Evolutionary conservation across 2,888 invertebrate species (phyloP).

Genomic region (Drosophila quinaria): DNA sequence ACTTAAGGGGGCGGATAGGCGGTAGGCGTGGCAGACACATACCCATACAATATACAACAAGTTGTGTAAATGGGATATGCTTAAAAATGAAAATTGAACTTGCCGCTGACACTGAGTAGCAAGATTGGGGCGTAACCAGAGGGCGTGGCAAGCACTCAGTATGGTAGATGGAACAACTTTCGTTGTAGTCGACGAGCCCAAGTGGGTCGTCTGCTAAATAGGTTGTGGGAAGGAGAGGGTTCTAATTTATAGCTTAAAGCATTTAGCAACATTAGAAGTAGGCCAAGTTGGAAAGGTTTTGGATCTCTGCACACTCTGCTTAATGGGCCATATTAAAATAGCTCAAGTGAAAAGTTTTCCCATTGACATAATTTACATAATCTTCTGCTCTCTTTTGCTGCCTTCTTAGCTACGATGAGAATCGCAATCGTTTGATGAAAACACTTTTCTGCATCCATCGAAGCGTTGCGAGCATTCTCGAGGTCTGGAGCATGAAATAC

Average conservation of each 20-base stretch:
- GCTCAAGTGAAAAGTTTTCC: constrained; percentile 74
- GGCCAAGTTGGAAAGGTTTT: constrained; percentile 50
- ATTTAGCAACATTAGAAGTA: constrained; percentile 72
- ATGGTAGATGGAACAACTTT: constrained; percentile 39
- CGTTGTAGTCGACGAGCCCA: constrained; percentile 12
- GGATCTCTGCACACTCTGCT: constrained; percentile 65
- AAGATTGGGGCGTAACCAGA: constrained; percentile 4
- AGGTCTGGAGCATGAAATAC: constrained; percentile 93
- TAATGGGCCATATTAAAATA: constrained; percentile 75
- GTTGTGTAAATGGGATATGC: constrained; percentile 67
- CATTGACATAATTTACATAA: constrained; percentile 67
- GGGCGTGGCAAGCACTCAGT: constrained; percentile 22
- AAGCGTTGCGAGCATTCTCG: constrained; percentile 92
- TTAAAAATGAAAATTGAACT: constrained; percentile 79
- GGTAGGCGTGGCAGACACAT: constrained; percentile 28
- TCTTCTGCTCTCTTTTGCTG: not conserved
- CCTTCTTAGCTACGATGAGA: constrained; percentile 84
- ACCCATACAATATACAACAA: constrained; percentile 12
- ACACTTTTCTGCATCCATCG: constrained; percentile 92
- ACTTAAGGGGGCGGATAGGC: constrained; percentile 9
- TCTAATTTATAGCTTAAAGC: constrained; percentile 74
- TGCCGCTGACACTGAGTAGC: constrained; percentile 63
- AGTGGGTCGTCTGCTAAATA: constrained; percentile 47
- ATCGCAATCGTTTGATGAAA: constrained; percentile 87
- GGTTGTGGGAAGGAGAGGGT: not conserved